A percentile compares a stretch with the other conserved stretches of the same genome.
Evolutionary conservation across 2,797 vertebrate genomes (phyloP).

Genomic region (Anableps anableps): DNA sequence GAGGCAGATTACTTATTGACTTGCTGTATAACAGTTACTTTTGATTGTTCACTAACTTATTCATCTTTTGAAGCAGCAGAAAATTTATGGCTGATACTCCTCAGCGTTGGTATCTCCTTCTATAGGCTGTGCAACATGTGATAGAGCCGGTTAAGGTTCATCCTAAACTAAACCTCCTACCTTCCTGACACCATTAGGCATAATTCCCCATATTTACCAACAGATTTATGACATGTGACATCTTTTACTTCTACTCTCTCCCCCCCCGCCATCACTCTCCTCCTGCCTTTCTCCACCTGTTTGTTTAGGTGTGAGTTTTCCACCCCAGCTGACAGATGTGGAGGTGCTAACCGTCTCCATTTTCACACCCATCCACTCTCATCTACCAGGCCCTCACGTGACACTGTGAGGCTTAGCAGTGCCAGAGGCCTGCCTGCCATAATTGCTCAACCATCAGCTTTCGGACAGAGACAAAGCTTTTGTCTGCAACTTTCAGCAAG

Average conservation of each 20-base stretch:
- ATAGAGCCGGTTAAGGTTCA: not conserved
- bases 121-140: not conserved
- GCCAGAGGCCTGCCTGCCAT: conserved; percentile 28
- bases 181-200: not conserved
- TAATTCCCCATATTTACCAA: not conserved
- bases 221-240: too few relatives aligned
- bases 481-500: conserved; percentile 9
- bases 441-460: conserved; percentile 25
- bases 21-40: too few relatives aligned
- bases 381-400: conserved; percentile 13
- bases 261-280: conserved; percentile 1
- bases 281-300: conserved; percentile 18
- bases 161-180: not conserved
- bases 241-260: not conserved
- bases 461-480: conserved; percentile 11
- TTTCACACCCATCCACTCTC: conserved; percentile 51
- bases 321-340: conserved; percentile 49
- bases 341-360: conserved; percentile 46
- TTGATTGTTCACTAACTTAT: too few relatives aligned
- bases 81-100: not conserved
- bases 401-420: conserved; percentile 6
- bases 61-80: too few relatives aligned
- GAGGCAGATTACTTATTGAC: too few relatives aligned
- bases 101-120: not conserved
- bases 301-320: conserved; percentile 35